These are phyloP conservation scores for Pseudomyrmex cubaensis DNA, from an alignment of 1,140 invertebrate species.

Conservation along the genomic window DNA sequence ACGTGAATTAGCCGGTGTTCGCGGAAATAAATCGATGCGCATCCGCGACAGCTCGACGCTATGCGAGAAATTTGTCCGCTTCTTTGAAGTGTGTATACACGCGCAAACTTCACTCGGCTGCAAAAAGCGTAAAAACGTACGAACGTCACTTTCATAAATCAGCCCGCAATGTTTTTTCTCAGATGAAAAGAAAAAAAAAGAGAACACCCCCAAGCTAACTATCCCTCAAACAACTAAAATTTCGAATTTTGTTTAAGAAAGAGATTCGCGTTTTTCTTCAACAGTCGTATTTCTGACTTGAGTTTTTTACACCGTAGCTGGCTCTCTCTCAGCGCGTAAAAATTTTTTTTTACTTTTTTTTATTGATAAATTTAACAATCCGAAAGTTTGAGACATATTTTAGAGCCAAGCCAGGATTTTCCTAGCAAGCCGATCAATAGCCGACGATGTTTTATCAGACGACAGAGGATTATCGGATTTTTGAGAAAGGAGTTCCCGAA, in stretches of 20 bases:
- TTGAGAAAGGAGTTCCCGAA: conserved; percentile 37
- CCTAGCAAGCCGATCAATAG: conserved; percentile 17
- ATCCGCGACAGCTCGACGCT: conserved; percentile 50
- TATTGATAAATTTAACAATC: not conserved
- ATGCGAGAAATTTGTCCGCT: conserved; percentile 41
- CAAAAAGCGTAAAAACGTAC: conserved; percentile 9
- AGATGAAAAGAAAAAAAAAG: not conserved
- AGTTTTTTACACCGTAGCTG: too few species aligned
- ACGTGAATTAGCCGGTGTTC: conserved; percentile 45
- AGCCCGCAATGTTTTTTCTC: conserved; percentile 32
- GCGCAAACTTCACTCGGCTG: not conserved
- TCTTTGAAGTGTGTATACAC: conserved; percentile 16
- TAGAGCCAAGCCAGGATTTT: conserved; percentile 8
- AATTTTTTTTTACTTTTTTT: not conserved
- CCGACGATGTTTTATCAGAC: conserved; percentile 25
- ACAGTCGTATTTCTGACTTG: too few species aligned
- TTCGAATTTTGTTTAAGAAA: not conserved
- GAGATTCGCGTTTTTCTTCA: too few species aligned
- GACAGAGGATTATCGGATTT: conserved; percentile 58
- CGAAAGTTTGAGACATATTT: conserved; percentile 32
- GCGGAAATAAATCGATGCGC: conserved; percentile 53
- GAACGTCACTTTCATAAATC: conserved; percentile 21
- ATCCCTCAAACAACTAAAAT: not conserved
- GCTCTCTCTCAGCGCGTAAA: too few species aligned
- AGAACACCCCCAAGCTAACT: not conserved